phyloP scores from a whole-genome alignment of 2,797 vertebrate species.

The Neopelma chrysocephalum region DNA sequence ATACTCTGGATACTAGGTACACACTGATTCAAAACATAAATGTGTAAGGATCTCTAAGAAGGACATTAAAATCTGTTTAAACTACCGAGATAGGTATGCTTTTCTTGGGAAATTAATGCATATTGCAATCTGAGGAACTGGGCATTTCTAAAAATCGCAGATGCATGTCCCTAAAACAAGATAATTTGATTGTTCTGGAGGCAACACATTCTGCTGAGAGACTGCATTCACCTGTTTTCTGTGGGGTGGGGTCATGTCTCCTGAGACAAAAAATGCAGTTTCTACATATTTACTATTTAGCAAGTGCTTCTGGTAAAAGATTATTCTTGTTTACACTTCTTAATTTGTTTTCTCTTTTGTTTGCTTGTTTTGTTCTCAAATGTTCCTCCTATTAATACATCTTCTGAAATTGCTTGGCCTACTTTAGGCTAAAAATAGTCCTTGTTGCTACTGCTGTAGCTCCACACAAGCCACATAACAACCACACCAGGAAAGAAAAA shows the following conservation, averaged over 20 bases:
- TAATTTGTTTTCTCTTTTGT: background rate
- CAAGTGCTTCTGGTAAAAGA: background rate
- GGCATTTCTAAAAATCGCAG: background rate
- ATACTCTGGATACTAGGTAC: background rate
- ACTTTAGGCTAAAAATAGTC: slow-evolving; percentile 72
- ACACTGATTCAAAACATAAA: background rate
- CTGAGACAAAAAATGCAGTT: background rate
- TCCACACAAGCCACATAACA: slow-evolving; percentile 9
- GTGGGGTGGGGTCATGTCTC: background rate
- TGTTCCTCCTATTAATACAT: slow-evolving; percentile 48
- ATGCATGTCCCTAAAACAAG: background rate
- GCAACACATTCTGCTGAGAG: background rate
- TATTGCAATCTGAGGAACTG: background rate
- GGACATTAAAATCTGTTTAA: background rate
- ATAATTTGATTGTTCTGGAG: background rate
- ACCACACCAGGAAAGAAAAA: slow-evolving; percentile 4
- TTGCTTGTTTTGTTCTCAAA: slow-evolving; percentile 32
- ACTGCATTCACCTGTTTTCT: background rate
- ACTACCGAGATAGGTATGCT: background rate
- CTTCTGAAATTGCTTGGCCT: slow-evolving; percentile 51
- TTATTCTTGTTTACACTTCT: background rate
- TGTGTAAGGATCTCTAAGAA: background rate
- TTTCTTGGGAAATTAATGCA: background rate
- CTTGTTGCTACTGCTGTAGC: slow-evolving; percentile 21
- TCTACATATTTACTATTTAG: background rate